Evolutionary conservation across 2,888 invertebrate species (phyloP).

Genomic region (Drosophila imparisetae): DNA sequence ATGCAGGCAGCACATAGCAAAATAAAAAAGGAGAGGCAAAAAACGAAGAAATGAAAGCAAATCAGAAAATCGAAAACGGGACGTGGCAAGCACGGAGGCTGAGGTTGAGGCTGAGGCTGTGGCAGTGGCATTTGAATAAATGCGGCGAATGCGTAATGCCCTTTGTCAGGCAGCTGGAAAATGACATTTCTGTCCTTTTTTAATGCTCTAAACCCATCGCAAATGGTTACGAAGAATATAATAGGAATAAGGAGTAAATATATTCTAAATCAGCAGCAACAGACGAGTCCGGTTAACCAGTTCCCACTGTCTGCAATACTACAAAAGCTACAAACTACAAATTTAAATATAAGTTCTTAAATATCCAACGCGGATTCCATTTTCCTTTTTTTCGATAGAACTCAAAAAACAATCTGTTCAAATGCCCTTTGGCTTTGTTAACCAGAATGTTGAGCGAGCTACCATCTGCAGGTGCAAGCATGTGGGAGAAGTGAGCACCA

Average conservation of each 20-base stretch:
- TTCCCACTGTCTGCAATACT: neutral
- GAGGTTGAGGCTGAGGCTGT: neutral
- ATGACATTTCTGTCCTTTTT: neutral
- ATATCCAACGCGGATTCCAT: neutral
- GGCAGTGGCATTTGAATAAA: slow-evolving; percentile 26
- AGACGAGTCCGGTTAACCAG: neutral
- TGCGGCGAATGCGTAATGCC: slow-evolving; percentile 49
- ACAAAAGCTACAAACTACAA: neutral
- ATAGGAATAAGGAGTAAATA: neutral
- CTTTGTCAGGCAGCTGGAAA: slow-evolving; percentile 10
- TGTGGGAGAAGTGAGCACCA: neutral
- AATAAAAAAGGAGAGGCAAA: neutral
- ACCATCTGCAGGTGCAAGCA: neutral
- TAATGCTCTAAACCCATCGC: neutral
- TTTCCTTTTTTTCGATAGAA: neutral
- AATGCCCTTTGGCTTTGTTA: no score
- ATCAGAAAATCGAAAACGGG: slow-evolving; percentile 21
- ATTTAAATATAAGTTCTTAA: neutral
- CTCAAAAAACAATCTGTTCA: neutral
- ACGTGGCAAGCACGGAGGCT: slow-evolving; percentile 10
- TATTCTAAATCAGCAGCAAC: neutral
- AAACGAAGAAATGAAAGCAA: slow-evolving; percentile 15
- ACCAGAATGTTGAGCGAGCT: neutral
- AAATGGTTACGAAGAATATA: neutral
- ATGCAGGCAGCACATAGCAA: slow-evolving; percentile 40